A percentile compares a stretch with the other conserved stretches of the same genome.
phyloP scores from a whole-genome alignment of 2,113 vertebrate genomes.

The Hippoglossus stenolepis region DNA sequence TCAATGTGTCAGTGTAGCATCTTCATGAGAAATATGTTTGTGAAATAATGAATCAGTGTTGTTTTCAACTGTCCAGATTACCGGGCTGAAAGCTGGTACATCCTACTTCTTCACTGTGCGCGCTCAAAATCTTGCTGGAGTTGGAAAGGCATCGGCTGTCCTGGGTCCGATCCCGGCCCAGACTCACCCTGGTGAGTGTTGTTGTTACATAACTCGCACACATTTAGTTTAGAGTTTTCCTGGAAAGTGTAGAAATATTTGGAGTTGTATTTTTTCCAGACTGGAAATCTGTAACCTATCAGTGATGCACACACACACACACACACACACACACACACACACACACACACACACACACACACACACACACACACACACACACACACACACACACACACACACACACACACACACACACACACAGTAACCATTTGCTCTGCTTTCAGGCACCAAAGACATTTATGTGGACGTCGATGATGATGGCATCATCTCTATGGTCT shows the following conservation, averaged over 20 bases:
- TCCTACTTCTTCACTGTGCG: slow-evolving; percentile 91
- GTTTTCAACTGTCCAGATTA: slow-evolving; percentile 78
- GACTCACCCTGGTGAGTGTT: slow-evolving; percentile 89
- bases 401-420: background rate
- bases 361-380: background rate
- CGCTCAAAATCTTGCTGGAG: slow-evolving; percentile 92
- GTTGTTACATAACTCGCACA: slow-evolving; percentile 28
- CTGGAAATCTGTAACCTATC: background rate
- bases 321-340: background rate
- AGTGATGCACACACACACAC: too few species aligned
- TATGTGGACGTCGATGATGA: slow-evolving; percentile 94
- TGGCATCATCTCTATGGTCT: slow-evolving; percentile 94
- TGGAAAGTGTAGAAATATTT: slow-evolving; percentile 7
- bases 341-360: background rate
- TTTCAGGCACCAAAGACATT: slow-evolving; percentile 92
- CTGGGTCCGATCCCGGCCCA: slow-evolving; percentile 90
- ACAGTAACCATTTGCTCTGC: background rate
- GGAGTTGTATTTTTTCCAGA: background rate
- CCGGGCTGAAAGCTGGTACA: slow-evolving; percentile 84
- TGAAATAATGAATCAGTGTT: background rate
- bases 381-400: background rate
- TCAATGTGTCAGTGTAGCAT: background rate
- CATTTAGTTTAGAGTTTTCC: slow-evolving; percentile 17
- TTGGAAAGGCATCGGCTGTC: slow-evolving; percentile 87
- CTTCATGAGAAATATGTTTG: background rate